These are phyloP conservation scores for Triplophysa rosa DNA, from an alignment of 2,113 vertebrate species.

Conservation along the genomic window DNA sequence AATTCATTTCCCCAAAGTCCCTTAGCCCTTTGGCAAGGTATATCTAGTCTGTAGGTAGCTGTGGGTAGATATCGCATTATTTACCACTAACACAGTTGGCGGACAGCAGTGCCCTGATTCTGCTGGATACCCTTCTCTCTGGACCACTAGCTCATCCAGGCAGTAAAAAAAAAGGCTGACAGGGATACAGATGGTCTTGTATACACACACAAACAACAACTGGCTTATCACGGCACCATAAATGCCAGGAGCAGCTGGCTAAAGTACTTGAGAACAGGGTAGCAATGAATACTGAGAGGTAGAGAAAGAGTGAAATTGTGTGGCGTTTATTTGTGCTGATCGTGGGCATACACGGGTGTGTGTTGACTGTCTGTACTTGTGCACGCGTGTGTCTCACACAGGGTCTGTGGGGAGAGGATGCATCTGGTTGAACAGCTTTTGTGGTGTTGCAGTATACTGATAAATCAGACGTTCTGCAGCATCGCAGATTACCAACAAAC, in stretches of 20 bases:
- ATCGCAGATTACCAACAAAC: neutral
- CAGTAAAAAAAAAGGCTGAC: slow-evolving; percentile 28
- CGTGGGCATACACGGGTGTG: slow-evolving; percentile 1
- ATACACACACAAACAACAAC: slow-evolving; percentile 28
- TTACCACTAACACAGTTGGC: slow-evolving; percentile 31
- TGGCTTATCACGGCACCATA: slow-evolving; percentile 10
- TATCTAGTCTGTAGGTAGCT: neutral
- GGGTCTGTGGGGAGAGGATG: slow-evolving; percentile 28
- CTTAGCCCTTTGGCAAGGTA: neutral
- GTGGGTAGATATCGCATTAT: neutral
- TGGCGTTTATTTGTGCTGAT: slow-evolving; percentile 3
- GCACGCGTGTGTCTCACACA: slow-evolving; percentile 28
- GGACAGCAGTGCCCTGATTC: neutral
- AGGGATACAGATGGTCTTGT: slow-evolving; percentile 36
- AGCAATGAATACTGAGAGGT: neutral
- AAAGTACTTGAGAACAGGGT: slow-evolving; percentile 11
- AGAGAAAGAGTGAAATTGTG: neutral
- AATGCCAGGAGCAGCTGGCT: slow-evolving; percentile 38
- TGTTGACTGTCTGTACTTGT: neutral
- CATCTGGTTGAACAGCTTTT: slow-evolving; percentile 56
- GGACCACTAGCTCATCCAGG: slow-evolving; percentile 40
- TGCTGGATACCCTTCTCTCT: neutral
- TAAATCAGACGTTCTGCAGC: slow-evolving; percentile 46
- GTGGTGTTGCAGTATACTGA: slow-evolving; percentile 26
- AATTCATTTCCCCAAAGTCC: no score